Percentiles rank a stretch among this genome's conserved stretches.
Conservation (phyloP, 2,113 vertebrate species). For the Dasyornis broadbenti region DNA sequence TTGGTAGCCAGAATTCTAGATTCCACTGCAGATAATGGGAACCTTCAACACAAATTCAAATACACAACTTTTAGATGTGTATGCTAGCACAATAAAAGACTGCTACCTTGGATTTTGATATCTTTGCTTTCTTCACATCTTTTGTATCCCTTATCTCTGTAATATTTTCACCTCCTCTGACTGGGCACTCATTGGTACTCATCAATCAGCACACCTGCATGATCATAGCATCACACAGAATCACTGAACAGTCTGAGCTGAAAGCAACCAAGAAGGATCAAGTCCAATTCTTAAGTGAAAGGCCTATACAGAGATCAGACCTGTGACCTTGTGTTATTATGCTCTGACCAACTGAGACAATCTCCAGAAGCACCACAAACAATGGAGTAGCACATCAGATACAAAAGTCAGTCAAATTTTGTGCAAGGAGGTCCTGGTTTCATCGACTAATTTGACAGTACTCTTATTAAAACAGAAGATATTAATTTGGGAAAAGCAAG, state of each 20-base stretch:
- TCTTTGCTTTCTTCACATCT: background rate
- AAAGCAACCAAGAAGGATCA: background rate
- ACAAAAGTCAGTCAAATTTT: background rate
- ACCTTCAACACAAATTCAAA: background rate
- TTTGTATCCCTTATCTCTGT: background rate
- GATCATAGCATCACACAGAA: background rate
- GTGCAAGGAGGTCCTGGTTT: background rate
- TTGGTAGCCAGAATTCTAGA: background rate
- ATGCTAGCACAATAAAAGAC: background rate
- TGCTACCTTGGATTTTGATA: background rate
- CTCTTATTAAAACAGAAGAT: background rate
- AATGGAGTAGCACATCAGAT: background rate
- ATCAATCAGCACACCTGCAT: background rate
- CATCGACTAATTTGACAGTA: background rate
- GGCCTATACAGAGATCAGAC: background rate
- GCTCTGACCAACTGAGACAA: background rate
- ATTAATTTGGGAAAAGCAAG: background rate
- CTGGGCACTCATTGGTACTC: background rate
- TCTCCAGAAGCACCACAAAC: background rate
- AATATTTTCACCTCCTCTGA: background rate
- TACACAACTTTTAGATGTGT: background rate
- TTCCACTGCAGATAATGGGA: background rate
- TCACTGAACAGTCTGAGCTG: background rate
- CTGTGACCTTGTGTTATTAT: background rate
- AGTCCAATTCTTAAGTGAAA: background rate